Evolutionary conservation across 2,888 invertebrate genomes (phyloP), one percentile per base, ranked within the genome.

Genomic region (Kuschelorhynchus macadamiae): DNA sequence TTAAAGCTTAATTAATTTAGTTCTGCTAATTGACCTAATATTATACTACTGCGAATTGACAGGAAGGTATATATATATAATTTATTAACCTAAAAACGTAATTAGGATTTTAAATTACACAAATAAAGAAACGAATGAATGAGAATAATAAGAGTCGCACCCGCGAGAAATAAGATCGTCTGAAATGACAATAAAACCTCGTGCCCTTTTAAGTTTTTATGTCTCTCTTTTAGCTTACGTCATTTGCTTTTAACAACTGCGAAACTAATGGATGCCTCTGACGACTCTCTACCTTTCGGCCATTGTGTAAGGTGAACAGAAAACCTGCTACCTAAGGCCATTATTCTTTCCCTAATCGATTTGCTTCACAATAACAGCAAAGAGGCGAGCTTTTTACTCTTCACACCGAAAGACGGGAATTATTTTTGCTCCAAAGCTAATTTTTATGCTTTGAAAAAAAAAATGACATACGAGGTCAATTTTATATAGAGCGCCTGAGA

Each of bases 191-290:
- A 80, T 80, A 81, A 81, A 81, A 79, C 75, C 50, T 56, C 42
- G 30, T 20, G 55, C 78, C 79, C 78, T 77, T 79, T 79, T 76
- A 74, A 77, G 77, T 79, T 79, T 80, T 79, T 80, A 78, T 75
- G 74, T 75, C 71, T 75, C 72, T 75, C 75, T 72, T 74, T 74
- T 71, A 76, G 77, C 79, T 81, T 79, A 80, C 79, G 80, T 81
- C 81, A 81, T 81, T 82, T 81, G 80, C 81, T 79, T 82, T 81
- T 80, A 81, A 80, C 81, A 81, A 81, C 80, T 80, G 79, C 72
- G 80, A 80, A 80, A 81, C 81, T 82, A 82, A 81, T 82, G 82
- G 81, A 81, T 76, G 77, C 75, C 77, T 77, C 78, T 78, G 77
- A 80, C 79, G 76, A 76, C 77, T 74, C 63, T 63, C 74, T 78